Percentiles rank a stretch among this genome's conserved stretches.
Evolutionary conservation across 2,888 invertebrate genomes (phyloP).

Genomic region (Amiota communis): DNA sequence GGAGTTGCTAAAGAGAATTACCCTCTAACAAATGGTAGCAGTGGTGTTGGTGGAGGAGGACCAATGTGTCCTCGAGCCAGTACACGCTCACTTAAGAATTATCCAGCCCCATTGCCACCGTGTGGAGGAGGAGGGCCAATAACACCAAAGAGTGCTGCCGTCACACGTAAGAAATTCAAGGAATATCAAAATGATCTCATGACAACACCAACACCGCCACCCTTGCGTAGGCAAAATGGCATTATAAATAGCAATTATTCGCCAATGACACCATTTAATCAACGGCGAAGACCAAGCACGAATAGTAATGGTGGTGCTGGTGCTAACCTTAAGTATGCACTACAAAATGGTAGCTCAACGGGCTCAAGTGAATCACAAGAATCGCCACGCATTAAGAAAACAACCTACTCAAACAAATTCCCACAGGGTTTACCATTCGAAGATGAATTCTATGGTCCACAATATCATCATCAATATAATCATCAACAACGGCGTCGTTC

Average conservation of each 20-base stretch:
- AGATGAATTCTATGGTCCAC: constrained; percentile 69
- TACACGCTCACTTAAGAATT: constrained; percentile 61
- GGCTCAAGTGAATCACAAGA: constrained; percentile 70
- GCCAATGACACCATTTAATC: constrained; percentile 48
- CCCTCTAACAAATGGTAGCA: constrained; percentile 42
- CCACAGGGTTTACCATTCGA: constrained; percentile 73
- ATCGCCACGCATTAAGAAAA: constrained; percentile 67
- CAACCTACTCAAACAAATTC: constrained; percentile 71
- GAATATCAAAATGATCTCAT: constrained; percentile 64
- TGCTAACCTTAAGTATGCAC: background rate
- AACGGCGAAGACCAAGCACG: constrained; percentile 21
- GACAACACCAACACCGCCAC: constrained; percentile 53
- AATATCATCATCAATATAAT: constrained; percentile 48
- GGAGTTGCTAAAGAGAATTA: constrained; percentile 69
- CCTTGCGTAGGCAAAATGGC: constrained; percentile 36
- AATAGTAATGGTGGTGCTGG: constrained; percentile 43
- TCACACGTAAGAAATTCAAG: constrained; percentile 58
- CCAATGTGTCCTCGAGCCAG: constrained; percentile 34
- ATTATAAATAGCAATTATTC: constrained; percentile 20
- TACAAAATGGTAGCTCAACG: constrained; percentile 53
- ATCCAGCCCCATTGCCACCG: constrained; percentile 62
- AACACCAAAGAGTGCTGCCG: constrained; percentile 45
- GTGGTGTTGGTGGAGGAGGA: background rate
- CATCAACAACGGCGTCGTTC: constrained; percentile 55
- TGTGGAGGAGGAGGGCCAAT: constrained; percentile 31